Conservation (phyloP, 1,140 invertebrate genomes). For the Akabosia matsudoensis region DNA sequence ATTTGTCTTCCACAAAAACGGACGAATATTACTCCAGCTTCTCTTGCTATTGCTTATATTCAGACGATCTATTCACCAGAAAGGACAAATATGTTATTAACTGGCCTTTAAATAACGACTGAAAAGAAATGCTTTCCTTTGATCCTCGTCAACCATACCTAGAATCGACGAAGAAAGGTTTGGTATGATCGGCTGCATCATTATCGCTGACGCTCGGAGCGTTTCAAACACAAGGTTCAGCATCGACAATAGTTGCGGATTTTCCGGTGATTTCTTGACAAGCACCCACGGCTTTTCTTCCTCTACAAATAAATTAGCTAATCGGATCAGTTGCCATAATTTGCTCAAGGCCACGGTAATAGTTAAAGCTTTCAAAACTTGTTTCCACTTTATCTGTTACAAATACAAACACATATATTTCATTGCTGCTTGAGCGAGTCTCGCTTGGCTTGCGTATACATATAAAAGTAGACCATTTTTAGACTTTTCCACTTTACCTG, state of each 20-base stretch:
- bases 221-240: conserved; percentile 81
- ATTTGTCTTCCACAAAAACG: not conserved
- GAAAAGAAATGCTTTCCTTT: not conserved
- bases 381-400: conserved; percentile 58
- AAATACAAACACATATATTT: not conserved
- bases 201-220: conserved; percentile 69
- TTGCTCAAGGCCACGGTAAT: conserved; percentile 77
- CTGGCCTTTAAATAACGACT: not conserved
- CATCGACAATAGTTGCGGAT: conserved; percentile 63
- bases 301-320: conserved; percentile 82
- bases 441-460: conserved; percentile 21
- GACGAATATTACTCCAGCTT: not conserved
- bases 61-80: not conserved
- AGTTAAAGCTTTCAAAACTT: conserved; percentile 73
- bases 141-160: conserved; percentile 33
- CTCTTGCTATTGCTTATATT: not conserved
- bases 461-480: not conserved
- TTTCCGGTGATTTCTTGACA: conserved; percentile 56
- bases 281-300: conserved; percentile 82
- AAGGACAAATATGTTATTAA: not conserved
- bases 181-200: conserved; percentile 82
- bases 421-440: not conserved
- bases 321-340: conserved; percentile 69
- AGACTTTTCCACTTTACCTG: too few relatives aligned
- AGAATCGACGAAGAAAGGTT: conserved; percentile 61